These are phyloP conservation scores for Pipistrellus kuhlii DNA, from an alignment of 2,797 vertebrate species.

Conservation along the genomic window DNA sequence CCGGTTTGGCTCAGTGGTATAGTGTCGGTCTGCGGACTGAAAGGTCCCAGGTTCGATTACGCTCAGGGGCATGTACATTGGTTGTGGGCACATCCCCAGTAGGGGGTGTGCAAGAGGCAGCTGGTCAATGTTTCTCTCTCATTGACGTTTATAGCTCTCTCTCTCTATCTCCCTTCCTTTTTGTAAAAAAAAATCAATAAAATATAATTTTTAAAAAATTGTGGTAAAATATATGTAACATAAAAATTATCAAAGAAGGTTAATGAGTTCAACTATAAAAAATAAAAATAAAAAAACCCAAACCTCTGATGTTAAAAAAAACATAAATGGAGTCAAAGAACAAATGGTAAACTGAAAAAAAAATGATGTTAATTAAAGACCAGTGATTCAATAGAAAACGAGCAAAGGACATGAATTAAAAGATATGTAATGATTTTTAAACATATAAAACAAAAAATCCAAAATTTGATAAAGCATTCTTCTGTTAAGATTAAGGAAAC, in stretches of 20 bases:
- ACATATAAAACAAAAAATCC: slow-evolving; percentile 25
- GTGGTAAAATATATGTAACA: neutral
- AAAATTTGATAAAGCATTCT: slow-evolving; percentile 16
- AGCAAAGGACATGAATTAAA: neutral
- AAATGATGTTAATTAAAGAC: neutral
- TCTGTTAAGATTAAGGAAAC: neutral
- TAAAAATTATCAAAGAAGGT: neutral
- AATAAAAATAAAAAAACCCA: neutral
- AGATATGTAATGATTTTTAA: slow-evolving; percentile 21
- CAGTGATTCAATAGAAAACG: neutral
- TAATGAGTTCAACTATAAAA: no score
- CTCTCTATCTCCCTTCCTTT: no score
- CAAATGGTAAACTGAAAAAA: slow-evolving; percentile 33
- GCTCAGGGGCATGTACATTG: no score
- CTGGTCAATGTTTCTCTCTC: no score
- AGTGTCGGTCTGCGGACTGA: no score
- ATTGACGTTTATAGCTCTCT: no score
- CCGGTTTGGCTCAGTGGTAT: no score
- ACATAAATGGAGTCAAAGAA: neutral
- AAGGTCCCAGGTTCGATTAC: no score
- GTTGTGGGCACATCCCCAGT: no score
- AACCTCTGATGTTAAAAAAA: slow-evolving; percentile 19
- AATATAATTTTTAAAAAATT: neutral
- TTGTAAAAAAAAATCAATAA: no score
- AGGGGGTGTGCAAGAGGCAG: no score